phyloP scores from a whole-genome alignment of 53 echinoderm and acorn worm genomes.

The Echinometra lucunter region DNA sequence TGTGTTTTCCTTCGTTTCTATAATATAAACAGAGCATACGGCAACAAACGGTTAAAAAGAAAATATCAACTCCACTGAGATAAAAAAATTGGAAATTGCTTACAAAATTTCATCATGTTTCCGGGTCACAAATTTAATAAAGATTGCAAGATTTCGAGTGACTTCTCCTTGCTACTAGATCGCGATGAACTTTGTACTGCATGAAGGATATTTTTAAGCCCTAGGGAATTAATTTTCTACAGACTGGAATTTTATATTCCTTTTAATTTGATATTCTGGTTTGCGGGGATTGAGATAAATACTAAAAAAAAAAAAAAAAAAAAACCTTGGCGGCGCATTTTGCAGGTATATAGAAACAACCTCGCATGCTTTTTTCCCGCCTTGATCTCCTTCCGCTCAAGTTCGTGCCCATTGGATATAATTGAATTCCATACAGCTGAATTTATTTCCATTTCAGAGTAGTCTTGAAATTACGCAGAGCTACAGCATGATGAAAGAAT shows the following conservation, averaged over 20 bases:
- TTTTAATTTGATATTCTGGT: not conserved
- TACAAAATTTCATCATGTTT: not conserved
- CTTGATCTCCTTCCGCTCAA: not conserved
- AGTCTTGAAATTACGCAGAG: not conserved
- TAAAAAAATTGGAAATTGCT: not conserved
- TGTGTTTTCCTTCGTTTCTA: no score
- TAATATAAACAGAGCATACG: no score
- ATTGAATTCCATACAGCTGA: not conserved
- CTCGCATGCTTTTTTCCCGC: not conserved
- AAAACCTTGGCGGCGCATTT: no score
- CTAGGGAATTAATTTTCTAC: not conserved
- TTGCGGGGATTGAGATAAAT: not conserved
- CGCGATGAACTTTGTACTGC: not conserved
- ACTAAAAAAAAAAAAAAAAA: not conserved
- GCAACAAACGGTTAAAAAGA: no score
- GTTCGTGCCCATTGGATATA: not conserved
- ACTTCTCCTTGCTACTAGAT: not conserved
- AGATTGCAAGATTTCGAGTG: not conserved
- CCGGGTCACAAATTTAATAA: not conserved
- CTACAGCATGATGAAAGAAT: no score
- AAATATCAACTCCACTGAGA: not conserved
- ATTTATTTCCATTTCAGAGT: not conserved
- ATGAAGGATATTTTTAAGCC: not conserved
- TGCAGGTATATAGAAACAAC: not conserved
- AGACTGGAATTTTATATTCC: not conserved